These are phyloP conservation scores for Daubentonia madagascariensis DNA, from an alignment of 2,113 vertebrate genomes.

Conservation along the genomic window DNA sequence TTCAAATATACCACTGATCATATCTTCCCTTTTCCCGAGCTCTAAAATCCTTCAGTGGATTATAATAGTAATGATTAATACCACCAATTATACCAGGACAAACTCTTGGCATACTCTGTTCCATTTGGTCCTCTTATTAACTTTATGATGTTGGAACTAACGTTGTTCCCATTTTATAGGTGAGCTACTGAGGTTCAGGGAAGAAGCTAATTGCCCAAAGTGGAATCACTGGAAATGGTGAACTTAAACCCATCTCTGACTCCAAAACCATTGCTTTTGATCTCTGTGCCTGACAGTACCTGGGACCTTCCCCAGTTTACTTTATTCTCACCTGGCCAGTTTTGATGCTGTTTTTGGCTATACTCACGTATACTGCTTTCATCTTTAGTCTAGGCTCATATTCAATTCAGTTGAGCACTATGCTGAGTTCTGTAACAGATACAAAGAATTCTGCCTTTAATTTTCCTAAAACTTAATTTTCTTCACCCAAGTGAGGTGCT, in stretches of 20 bases:
- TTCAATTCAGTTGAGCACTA: not conserved
- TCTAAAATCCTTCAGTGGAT: not conserved
- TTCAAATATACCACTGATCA: not conserved
- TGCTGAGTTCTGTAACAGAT: not conserved
- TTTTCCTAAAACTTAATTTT: constrained; percentile 15
- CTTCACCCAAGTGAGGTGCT: not conserved
- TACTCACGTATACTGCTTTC: not conserved
- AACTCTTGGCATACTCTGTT: not conserved
- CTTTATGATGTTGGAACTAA: not conserved
- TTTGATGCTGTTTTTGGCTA: not conserved
- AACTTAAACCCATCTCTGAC: not conserved
- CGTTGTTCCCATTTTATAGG: not conserved
- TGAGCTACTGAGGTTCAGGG: not conserved
- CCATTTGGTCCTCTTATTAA: not conserved
- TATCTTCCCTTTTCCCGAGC: not conserved
- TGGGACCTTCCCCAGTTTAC: not conserved
- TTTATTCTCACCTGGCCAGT: not conserved
- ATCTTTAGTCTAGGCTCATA: not conserved
- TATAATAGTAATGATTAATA: constrained; percentile 7
- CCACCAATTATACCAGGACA: not conserved
- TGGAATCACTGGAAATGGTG: not conserved
- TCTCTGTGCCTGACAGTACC: not conserved
- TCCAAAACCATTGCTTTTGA: not conserved
- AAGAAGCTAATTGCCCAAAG: not conserved
- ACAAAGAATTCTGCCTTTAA: not conserved